Evolutionary conservation across 2,888 invertebrate genomes (phyloP).

Genomic region (Himalopsyche kuldschensis): DNA sequence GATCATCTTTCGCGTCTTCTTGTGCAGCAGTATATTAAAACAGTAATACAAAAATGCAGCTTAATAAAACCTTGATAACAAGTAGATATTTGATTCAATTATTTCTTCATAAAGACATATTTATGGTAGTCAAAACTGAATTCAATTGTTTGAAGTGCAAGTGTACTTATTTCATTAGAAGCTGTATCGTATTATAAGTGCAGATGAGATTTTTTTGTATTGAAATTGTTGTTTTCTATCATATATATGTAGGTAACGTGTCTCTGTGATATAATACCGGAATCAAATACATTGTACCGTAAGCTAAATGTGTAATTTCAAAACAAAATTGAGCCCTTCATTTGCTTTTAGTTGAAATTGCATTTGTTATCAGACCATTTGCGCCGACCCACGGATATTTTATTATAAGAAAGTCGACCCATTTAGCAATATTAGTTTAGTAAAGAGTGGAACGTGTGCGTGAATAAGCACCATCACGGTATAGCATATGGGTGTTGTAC

Average conservation of each 20-base stretch:
- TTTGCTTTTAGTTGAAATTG: slow-evolving; percentile 3
- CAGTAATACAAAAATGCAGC: too few species aligned
- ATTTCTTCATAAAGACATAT: too few species aligned
- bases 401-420: slow-evolving; percentile 3
- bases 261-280: neutral
- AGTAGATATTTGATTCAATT: too few species aligned
- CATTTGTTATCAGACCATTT: slow-evolving; percentile 1
- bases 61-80: too few species aligned
- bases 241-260: neutral
- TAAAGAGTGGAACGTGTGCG: slow-evolving; percentile 17
- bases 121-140: too few species aligned
- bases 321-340: neutral
- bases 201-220: too few species aligned
- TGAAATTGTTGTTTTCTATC: too few species aligned
- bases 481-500: slow-evolving; percentile 19
- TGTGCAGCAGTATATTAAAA: too few species aligned
- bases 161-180: too few species aligned
- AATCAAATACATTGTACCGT: neutral
- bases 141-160: too few species aligned
- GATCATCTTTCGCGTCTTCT: too few species aligned
- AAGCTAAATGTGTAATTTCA: neutral
- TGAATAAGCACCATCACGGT: slow-evolving; percentile 25
- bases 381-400: neutral
- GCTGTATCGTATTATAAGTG: too few species aligned
- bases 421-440: slow-evolving; percentile 1